Evolutionary conservation across 2,113 vertebrate genomes (phyloP).

Genomic region (Gopherus evgoodei): DNA sequence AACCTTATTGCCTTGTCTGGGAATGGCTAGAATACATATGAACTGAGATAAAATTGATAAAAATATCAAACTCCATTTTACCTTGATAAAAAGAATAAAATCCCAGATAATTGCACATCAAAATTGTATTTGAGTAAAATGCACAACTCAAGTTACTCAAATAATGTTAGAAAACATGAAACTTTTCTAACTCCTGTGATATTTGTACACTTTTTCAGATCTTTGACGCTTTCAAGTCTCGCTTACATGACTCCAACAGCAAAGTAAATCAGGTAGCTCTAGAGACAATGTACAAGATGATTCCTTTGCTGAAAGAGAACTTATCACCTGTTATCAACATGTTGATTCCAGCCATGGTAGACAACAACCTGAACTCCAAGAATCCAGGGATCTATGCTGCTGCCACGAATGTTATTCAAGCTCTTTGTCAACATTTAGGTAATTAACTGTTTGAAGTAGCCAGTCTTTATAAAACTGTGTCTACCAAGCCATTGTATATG

Average conservation of each 20-base stretch:
- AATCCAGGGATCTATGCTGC: constrained; percentile 90
- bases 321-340: constrained; percentile 90
- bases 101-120: neutral
- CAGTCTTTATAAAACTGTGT: neutral
- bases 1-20: accelerated
- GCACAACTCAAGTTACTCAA: accelerated
- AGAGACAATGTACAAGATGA: constrained; percentile 90
- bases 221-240: constrained; percentile 91
- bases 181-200: neutral
- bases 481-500: neutral
- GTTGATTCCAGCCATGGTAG: constrained; percentile 91
- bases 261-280: constrained; percentile 92
- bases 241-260: constrained; percentile 94
- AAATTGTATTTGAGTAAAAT: neutral
- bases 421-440: constrained; percentile 89
- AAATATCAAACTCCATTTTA: accelerated
- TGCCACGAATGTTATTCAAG: constrained; percentile 86
- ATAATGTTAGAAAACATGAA: neutral
- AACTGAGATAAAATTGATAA: neutral
- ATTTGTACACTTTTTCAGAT: constrained; percentile 76
- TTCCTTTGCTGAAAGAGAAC: constrained; percentile 85
- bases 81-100: accelerated
- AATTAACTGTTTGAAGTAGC: neutral
- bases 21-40: accelerated
- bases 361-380: constrained; percentile 98